Base-by-base conservation (phyloP, 2,113 vertebrate genomes). In the Myiagra hebetior region DNA sequence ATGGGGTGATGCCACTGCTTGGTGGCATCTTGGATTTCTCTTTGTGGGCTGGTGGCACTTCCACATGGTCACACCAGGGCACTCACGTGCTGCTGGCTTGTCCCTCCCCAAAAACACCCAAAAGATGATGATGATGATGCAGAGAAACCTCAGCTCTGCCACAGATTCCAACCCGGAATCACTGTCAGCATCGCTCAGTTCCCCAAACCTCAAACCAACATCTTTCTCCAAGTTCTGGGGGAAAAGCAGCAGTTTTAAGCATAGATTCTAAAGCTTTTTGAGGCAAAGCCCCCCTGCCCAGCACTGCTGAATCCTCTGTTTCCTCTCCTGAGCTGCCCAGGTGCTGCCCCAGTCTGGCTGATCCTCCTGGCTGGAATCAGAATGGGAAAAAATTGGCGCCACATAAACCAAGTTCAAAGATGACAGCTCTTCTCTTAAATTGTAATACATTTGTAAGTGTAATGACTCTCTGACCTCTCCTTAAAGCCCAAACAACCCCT, bases 391-490 rank as follows among this genome's bases (percentile, higher is more conserved):
- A 56, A 65, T 0, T 6, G 31, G 75, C 10, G 7, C 65, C 57
- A 27, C 60, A 21, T 33, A 81, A 94, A 74, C 63, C 81, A 91
- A 91, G 88, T 90, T 85, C 44, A 6, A 63, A 67, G 76, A 81
- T 3, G 14, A 78, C 24, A 23, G 93, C 87, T 80, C 91, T 81
- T 88, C 84, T 96, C 93, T 95, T 95, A 89, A 95, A 94, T 35
- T 10, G 28, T 84, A 93, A 96, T 84, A 76, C 83, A 96, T 97
- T 96, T 92, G 39, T 89, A 97, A 95, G 94, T 90, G 90, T 74
- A 53, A 87, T 86, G 94, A 87, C 78, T 92, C 91, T 96, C 87
- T 83, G 94, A 96, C 92, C 94, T 96, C 96, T 90, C 93, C 94
- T 97, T 95, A 95, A 95, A 97, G 93, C 94, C 88, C 95, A 91